These are phyloP conservation scores for Epicauta chinensis DNA, from an alignment of 1,140 invertebrate genomes.

Conservation along the genomic window DNA sequence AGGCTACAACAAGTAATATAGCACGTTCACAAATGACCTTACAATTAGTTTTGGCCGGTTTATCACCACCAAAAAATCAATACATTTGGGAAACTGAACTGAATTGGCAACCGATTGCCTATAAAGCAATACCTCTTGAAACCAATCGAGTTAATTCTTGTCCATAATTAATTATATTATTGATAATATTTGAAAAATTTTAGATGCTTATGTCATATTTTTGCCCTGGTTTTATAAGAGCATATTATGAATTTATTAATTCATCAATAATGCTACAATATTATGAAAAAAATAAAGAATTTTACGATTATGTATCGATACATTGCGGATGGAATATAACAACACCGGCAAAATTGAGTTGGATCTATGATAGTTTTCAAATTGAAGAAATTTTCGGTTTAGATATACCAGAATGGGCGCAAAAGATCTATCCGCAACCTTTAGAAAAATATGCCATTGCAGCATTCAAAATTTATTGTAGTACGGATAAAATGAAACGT, in stretches of 20 bases:
- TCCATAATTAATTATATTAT: no score
- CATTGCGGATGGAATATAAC: constrained; percentile 28
- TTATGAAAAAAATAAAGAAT: constrained; percentile 8
- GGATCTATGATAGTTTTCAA: constrained; percentile 18
- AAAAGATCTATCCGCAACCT: constrained; percentile 52
- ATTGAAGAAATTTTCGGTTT: constrained; percentile 34
- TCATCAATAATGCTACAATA: constrained; percentile 8
- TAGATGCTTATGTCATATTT: constrained; percentile 19
- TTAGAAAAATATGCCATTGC: constrained; percentile 19
- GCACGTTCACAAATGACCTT: constrained; percentile 54
- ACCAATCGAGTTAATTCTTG: constrained; percentile 19
- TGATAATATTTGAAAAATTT: not conserved
- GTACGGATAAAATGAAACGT: not conserved
- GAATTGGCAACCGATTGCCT: constrained; percentile 81
- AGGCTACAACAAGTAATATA: constrained; percentile 37
- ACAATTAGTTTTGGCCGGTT: constrained; percentile 69
- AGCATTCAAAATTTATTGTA: not conserved
- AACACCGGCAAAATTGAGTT: constrained; percentile 20
- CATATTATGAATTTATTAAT: constrained; percentile 7
- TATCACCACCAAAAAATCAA: constrained; percentile 65
- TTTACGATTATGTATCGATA: constrained; percentile 26
- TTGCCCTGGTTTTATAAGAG: constrained; percentile 19
- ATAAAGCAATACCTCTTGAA: constrained; percentile 39
- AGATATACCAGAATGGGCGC: constrained; percentile 58
- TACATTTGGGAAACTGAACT: constrained; percentile 61